phyloP scores from a whole-genome alignment of 2,113 vertebrate genomes.

The Sylvilagus bachmani region DNA sequence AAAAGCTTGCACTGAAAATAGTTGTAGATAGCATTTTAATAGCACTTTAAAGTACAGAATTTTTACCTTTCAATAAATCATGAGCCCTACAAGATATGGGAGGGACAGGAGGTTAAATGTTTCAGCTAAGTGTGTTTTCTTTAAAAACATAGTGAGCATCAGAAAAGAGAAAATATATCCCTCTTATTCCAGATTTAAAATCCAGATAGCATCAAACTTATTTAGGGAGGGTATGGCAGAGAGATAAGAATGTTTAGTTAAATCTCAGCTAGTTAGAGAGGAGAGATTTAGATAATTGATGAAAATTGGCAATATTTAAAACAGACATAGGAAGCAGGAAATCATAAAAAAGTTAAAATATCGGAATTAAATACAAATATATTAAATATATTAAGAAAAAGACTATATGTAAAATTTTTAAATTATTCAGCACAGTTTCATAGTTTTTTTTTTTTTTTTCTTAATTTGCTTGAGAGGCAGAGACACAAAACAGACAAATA shows the following conservation, averaged over 20 bases:
- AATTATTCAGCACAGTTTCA: not conserved
- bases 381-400: not conserved
- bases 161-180: conserved; percentile 3
- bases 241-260: not conserved
- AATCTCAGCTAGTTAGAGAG: not conserved
- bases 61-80: conserved; percentile 8
- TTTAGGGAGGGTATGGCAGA: not conserved
- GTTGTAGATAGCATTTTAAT: not conserved
- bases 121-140: conserved; percentile 8
- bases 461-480: too few species aligned
- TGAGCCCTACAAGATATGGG: not conserved
- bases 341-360: not conserved
- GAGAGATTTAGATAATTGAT: not conserved
- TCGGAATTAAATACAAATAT: conserved; percentile 1
- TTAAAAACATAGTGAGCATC: not conserved
- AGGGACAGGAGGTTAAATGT: not conserved
- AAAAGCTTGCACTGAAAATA: not conserved
- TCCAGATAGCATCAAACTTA: not conserved
- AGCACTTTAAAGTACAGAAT: conserved; percentile 25
- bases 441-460: too few species aligned
- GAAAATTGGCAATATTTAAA: conserved; percentile 9
- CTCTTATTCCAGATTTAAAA: conserved; percentile 24
- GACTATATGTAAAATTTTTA: not conserved
- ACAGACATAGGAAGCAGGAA: not conserved
- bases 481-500: too few species aligned